phyloP scores from a whole-genome alignment of 37 sponge, comb jelly and placozoan genomes.

The Crambe crambe region DNA sequence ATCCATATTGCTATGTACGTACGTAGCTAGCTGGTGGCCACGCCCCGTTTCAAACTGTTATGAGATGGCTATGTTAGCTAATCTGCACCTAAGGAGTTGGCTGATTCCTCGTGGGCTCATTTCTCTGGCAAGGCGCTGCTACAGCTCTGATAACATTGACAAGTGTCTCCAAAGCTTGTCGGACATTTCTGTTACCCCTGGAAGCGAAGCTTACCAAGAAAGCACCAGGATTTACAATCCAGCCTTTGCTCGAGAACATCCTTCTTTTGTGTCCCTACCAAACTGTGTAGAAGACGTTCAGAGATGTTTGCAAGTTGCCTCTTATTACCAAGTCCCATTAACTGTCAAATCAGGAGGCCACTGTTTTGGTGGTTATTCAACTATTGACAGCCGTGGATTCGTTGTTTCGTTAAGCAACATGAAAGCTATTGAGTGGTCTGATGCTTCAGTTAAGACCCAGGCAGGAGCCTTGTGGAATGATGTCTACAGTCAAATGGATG shows the following conservation, averaged over 20 bases:
- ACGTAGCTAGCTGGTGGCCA: no score
- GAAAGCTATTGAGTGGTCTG: neutral
- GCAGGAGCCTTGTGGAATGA: constrained; percentile 39
- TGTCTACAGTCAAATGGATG: constrained; percentile 8
- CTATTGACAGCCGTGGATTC: constrained; percentile 34
- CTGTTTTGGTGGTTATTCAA: constrained; percentile 33
- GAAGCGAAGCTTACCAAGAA: neutral
- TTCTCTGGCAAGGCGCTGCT: no score
- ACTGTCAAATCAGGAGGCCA: constrained; percentile 36
- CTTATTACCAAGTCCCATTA: neutral
- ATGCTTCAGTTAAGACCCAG: neutral
- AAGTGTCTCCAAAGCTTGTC: neutral
- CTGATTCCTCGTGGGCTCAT: no score
- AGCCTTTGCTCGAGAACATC: constrained; percentile 28
- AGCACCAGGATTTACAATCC: constrained; percentile 35
- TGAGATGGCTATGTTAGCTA: no score
- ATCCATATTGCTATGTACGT: no score
- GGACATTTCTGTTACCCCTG: constrained; percentile 28
- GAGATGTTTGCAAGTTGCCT: constrained; percentile 18
- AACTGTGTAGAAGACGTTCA: constrained; percentile 12
- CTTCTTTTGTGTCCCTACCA: constrained; percentile 34
- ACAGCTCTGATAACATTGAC: neutral
- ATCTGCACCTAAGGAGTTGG: no score
- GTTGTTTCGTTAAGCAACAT: constrained; percentile 14
- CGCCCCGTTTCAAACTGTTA: no score